Evolutionary conservation across 2,113 vertebrate genomes (phyloP).

Genomic region (Pardalotus punctatus): DNA sequence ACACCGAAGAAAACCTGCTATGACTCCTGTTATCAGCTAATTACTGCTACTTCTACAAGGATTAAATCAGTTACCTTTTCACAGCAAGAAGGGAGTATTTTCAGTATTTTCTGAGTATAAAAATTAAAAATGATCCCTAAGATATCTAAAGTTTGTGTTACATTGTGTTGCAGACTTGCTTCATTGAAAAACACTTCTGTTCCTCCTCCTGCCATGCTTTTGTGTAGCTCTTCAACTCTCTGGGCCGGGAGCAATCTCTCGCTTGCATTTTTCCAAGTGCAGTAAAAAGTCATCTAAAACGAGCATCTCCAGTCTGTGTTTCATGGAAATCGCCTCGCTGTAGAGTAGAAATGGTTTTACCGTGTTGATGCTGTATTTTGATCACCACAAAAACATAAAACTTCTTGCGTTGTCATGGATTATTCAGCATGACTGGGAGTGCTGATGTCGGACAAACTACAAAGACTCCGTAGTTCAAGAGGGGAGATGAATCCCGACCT

Average conservation of each 20-base stretch:
- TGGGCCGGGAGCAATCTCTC: not conserved
- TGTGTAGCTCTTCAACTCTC: not conserved
- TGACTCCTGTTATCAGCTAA: rapidly evolving
- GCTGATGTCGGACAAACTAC: not conserved
- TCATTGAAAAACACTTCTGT: not conserved
- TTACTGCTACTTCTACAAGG: not conserved
- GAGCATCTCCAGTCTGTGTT: not conserved
- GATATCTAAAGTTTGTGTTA: not conserved
- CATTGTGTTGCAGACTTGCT: not conserved
- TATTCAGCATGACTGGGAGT: not conserved
- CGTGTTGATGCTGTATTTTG: not conserved
- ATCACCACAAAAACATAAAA: not conserved
- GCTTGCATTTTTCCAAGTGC: not conserved
- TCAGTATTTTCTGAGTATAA: not conserved
- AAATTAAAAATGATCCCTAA: not conserved
- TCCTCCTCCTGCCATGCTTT: not conserved
- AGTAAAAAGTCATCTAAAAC: not conserved
- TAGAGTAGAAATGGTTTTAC: not conserved
- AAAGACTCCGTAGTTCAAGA: not conserved
- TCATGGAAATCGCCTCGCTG: not conserved
- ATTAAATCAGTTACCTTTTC: not conserved
- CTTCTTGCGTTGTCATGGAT: not conserved
- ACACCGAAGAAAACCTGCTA: not conserved
- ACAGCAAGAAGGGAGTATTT: not conserved
- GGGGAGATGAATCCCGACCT: rapidly evolving